Conservation (phyloP, 2,797 vertebrate genomes). For the Tadarida brasiliensis region DNA sequence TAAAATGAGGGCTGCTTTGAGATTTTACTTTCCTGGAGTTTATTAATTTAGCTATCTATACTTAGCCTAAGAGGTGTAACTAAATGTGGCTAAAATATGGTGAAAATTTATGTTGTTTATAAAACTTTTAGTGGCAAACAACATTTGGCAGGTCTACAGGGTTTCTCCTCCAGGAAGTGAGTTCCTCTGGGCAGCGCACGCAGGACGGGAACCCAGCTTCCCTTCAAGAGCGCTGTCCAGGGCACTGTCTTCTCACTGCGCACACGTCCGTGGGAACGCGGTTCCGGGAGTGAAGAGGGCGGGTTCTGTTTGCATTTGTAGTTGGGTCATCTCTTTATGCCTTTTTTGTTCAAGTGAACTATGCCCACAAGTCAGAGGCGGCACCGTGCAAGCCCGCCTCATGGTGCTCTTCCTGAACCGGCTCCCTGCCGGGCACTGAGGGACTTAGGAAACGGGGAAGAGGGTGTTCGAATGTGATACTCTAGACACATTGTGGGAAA, state of each 20-base stretch:
- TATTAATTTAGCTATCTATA: not conserved
- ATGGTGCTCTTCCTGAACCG: constrained; percentile 68
- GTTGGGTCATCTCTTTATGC: constrained; percentile 75
- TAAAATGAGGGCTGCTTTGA: not conserved
- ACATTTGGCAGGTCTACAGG: not conserved
- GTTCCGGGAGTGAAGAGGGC: constrained; percentile 65
- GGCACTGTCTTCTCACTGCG: constrained; percentile 61
- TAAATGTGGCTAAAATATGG: not conserved
- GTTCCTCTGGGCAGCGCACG: not conserved
- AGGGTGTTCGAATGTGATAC: not conserved
- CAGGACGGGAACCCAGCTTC: not conserved
- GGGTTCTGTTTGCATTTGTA: constrained; percentile 58
- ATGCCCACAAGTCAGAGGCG: constrained; percentile 16
- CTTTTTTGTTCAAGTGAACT: constrained; percentile 63
- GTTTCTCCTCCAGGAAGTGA: constrained; percentile 34
- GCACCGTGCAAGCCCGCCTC: not conserved
- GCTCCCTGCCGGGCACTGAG: not conserved
- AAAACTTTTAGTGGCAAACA: not conserved
- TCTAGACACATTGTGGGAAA: constrained; percentile 33
- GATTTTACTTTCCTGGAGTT: not conserved
- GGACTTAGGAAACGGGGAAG: not conserved
- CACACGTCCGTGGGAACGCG: constrained; percentile 13
- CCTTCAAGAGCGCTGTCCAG: no score
- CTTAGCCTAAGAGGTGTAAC: not conserved
- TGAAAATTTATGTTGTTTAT: constrained; percentile 28